Evolutionary conservation across 2,888 invertebrate genomes (phyloP), one percentile per base, ranked within the genome.

Genomic region (Cryptocephalus moraei): DNA sequence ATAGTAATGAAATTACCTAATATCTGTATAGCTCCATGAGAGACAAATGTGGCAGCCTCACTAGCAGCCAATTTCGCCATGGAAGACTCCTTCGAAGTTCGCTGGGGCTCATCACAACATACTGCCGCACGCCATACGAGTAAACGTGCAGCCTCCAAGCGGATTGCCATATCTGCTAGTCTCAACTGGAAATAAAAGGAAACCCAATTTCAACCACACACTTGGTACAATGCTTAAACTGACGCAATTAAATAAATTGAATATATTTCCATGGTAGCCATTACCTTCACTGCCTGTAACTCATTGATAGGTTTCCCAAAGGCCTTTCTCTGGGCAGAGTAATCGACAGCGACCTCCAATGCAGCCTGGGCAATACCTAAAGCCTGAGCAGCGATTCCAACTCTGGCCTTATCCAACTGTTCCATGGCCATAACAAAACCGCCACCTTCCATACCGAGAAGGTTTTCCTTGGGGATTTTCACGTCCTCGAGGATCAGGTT

Each of bases 51-150:
- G 1, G 86, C 85, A 56, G 79, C 76, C 59, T 81, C 76, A 1
- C 85, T 84, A 1, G 86, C 83, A 34, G 81, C 75, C 60, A 84
- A 74, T 69, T 87, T 87, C 4, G 86, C 87, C 80, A 86, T 84
- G 0, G 86, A 81, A 49, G 84, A 82, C 71, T 82, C 79, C 67
- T 79, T 79, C 0, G 81, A 78, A 56, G 75, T 75, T 10, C 77
- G 72, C 55, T 65, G 58, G 2, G 70, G 67, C 39, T 70, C 63
- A 60, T 79, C 79, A 56, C 75, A 75, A 48, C 81, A 65, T 2
- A 74, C 72, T 1, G 86, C 86, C 2, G 86, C 86, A 48, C 82
- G 75, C 75, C 83, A 82, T 1, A 82, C 82, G 9, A 85, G 70
- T 39, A 87, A 70, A 1, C 86, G 74, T 0, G 86, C 81, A 0